These are phyloP conservation scores for Muscicapa striata DNA, from an alignment of 2,797 vertebrate genomes.

Conservation along the genomic window DNA sequence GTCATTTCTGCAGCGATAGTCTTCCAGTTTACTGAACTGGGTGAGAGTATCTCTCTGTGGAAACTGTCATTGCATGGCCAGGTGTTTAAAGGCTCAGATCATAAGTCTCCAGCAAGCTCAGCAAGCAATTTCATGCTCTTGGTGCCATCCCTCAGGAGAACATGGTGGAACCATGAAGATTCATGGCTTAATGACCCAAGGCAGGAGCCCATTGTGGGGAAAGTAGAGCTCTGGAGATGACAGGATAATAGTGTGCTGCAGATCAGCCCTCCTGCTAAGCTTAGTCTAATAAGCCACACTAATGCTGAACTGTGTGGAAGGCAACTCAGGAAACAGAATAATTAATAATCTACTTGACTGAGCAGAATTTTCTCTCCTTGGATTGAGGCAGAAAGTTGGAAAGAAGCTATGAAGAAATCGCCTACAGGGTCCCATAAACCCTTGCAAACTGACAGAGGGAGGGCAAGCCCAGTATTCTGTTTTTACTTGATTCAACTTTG, in stretches of 20 bases:
- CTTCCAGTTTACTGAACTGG: conserved; percentile 45
- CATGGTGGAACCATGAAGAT: background rate
- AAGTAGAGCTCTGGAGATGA: background rate
- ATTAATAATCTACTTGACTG: background rate
- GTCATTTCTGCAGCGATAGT: background rate
- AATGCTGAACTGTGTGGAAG: background rate
- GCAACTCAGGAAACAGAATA: background rate
- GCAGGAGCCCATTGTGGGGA: background rate
- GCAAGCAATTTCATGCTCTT: background rate
- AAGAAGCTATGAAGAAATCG: background rate
- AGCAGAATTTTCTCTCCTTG: background rate
- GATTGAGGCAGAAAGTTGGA: background rate
- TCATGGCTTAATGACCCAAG: background rate
- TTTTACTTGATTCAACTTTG: background rate
- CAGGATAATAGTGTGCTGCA: fast-evolving
- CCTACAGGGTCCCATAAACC: background rate
- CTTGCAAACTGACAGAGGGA: fast-evolving
- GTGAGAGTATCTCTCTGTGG: background rate
- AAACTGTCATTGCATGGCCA: conserved; percentile 18
- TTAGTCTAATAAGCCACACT: background rate
- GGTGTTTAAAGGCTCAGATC: background rate
- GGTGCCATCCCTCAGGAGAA: background rate
- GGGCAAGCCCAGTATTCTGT: background rate
- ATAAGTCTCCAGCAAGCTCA: background rate
- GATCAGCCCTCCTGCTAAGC: background rate